Base-by-base conservation (phyloP, 2,113 vertebrate species). In the Bufo bufo region DNA sequence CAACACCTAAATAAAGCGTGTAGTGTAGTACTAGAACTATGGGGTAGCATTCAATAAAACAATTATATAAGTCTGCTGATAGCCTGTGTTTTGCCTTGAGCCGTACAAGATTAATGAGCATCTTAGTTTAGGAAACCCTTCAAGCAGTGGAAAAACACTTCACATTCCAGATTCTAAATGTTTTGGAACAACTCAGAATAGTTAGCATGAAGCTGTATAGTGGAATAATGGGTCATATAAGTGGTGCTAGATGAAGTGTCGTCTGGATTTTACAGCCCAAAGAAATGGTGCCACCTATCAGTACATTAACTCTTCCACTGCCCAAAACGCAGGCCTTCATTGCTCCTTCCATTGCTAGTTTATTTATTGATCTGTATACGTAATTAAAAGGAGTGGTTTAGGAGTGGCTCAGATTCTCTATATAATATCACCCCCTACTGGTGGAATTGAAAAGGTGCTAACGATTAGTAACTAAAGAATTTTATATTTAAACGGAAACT, bases 61-160 rank as follows among this genome's bases (percentile, higher is more conserved):
- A 47, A 14, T 82, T 83, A 63, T 65, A 13, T 66, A 45, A 47
- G 3, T 14, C 52, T 80, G 54, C 14, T 66, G 20, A 71, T 85
- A 50, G 61, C 33, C 61, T n/a, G 19, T 50, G 4, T 59, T 79
- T 69, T 56, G 77, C 85, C 66, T 16, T 33, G 77, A 52, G 77
- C 77, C 17, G 20, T 69, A 19, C 43, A 86, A 79, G 85, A 86
- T 69, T 69, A 87, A 80, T 80, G 77, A 79, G 85, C 85, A 50
- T 84, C 63, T 79, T 78, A 58, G 69, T 74, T 75, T 59, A 14
- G 4, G 43, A 52, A 79, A 12, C 75, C 58, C 85, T 66, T 66
- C 3, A 65, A 86, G 85, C 77, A 54, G n/a, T 86, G 59, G 75
- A 86, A 86, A 79, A 77, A 86, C 19, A n/a, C 49, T 71, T 52